Evolutionary conservation across 2,113 vertebrate species (phyloP), one percentile per base, ranked within the genome.

Genomic region (Psophia crepitans): DNA sequence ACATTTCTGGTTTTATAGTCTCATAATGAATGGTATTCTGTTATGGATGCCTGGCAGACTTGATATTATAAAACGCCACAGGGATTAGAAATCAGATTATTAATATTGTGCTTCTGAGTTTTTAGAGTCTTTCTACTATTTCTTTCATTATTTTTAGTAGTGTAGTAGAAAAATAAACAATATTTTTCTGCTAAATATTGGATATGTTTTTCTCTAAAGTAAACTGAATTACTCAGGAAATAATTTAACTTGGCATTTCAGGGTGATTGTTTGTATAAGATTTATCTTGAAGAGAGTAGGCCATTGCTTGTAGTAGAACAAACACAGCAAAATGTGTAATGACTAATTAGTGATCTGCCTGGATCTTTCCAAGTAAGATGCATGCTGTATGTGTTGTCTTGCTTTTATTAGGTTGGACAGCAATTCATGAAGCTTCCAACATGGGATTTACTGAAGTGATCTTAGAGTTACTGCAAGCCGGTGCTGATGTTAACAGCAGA

Each of bases 371-470:
- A 65, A 74, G 76, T 78, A 19, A 37, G 10, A 60, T 90, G 11
- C 5, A 28, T 79, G 28, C 53, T 74, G 4, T 89, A 43, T 79
- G 32, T 92, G 44, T 89, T 27, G 24, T 51, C 63, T 87, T 94
- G 46, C 20, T 87, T 92, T 96, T 96, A 20, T 79, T 97, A 99
- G 99, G 99, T 73, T 99, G 98, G 98, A 98, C 98, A 26, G 98
- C 99, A 79, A 97, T 99, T 90, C 99, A 99, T 80, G 98, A 99
- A 87, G 98, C 99, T 53, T 96, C 97, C 46, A 84, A 2, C 7
- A 11, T 27, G 12, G 98, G 98, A 48, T 95, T 94, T 90, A 61
- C 74, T 84, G 97, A 98, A 48, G 84, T 98, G 70, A 98, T 98
- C 35, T 69, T 96, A 84, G 98, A 98, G 81, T 97, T 99, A 66